Evolutionary conservation across 2,888 invertebrate genomes (phyloP), one percentile per base, ranked within the genome.

Genomic region (Cynaeus angustus): DNA sequence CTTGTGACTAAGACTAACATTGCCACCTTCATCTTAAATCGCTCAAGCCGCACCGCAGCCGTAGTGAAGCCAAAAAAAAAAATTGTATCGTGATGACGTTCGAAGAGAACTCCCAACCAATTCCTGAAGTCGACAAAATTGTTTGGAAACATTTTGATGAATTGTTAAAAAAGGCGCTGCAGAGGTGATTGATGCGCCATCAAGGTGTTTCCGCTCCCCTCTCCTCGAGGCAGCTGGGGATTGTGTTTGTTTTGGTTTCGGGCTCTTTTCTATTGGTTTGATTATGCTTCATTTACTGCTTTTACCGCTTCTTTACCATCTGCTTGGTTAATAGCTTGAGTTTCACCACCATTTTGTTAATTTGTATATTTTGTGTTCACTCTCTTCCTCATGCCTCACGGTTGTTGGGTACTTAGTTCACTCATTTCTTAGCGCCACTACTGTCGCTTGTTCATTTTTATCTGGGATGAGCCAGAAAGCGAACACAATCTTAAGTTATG

Each of bases 181-280:
- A 77, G 80, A 80, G 83, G 83, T 83, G 84, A 82, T 82, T 84
- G 83, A 83, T 79, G 82, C 81, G 81, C 77, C 84, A 86, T 86
- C 87, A 87, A 87, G 86, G 86, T 86, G 86, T 86, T 87, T 87
- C 87, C 87, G 84, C 83, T 43, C 79, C 78, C 79, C 81, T 77
- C 79, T 78, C 77, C 77, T 78, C 73, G 78, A 75, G 80, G 81
- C 80, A 83, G 84, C 84, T 77, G 83, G 84, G 84, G 83, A 82
- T 81, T 82, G 80, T 82, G 82, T 81, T 82, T 83, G 79, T 80
- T 79, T 80, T 81, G 79, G 78, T 80, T 80, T 75, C 76, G 80
- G 80, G 80, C 80, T 80, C 78, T 80, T 77, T 62, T 56, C 26
- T 33, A 14, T 70, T 55, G 14, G 55, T 69, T 59, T 50, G 43